Conservation (phyloP, 2,113 vertebrate species). For the Donacobius atricapilla region DNA sequence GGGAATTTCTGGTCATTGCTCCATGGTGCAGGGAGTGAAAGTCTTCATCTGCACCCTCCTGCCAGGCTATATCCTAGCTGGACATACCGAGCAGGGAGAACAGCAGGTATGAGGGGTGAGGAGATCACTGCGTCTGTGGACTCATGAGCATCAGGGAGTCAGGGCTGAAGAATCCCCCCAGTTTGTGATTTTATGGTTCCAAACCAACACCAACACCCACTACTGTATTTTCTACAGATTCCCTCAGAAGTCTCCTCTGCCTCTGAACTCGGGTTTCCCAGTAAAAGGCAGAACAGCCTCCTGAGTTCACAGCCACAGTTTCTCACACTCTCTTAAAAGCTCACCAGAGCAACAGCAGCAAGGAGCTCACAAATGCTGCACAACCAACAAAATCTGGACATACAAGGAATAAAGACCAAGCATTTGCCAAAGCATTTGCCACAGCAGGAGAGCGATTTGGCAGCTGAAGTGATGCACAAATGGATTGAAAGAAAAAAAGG, state of each 20-base stretch:
- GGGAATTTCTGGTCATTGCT: background rate
- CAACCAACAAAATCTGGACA: background rate
- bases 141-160: background rate
- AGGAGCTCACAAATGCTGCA: background rate
- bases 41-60: background rate
- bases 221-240: background rate
- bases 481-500: background rate
- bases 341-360: background rate
- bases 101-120: background rate
- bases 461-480: background rate
- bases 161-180: background rate
- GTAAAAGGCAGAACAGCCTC: background rate
- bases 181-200: background rate
- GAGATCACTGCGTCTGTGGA: background rate
- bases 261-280: background rate
- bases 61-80: background rate
- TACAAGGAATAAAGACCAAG: background rate
- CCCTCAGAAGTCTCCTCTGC: background rate
- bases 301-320: background rate
- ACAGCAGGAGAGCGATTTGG: slow-evolving; percentile 2
- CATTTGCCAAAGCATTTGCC: background rate
- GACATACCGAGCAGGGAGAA: rapidly evolving
- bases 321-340: background rate
- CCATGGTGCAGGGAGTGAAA: background rate
- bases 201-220: background rate